Base-by-base conservation (phyloP, 2,797 vertebrate genomes). In the Acanthurus lineatus region DNA sequence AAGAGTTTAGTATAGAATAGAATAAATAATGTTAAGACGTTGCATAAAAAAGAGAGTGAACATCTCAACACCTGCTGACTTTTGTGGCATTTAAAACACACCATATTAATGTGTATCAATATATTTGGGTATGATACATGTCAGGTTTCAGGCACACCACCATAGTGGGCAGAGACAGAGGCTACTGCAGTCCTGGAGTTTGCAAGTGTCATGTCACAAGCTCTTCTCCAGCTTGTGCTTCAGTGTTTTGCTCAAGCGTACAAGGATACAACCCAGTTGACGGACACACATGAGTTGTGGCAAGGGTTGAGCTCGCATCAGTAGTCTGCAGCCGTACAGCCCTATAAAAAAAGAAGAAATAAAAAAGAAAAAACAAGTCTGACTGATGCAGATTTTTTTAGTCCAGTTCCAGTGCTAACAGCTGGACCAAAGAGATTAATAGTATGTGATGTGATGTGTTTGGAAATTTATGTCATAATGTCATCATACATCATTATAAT, bases 261-360 rank as follows among this genome's bases (percentile, higher is more conserved):
- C 32, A 45, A 35, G 20, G 54, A 35, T 56, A 16, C 42, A 19
- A 15, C 69, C 59, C 52, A 15, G 35, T 2, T 10, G 63, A 81
- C 58, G 48, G 59, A 58, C 52, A 56, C 40, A 51, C 45, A 57
- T 19, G 45, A 75, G 59, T 17, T 74, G 56, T 56, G 67, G 62
- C 40, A 67, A 9, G 9, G 15, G 63, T 53, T 68, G 35, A 54
- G 48, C 25, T 73, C 76, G 63, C 68, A 40, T 76, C 74, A 65
- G 28, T 49, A 22, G 59, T 62, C 42, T 80, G 52, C 52, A 6
- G n/a, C 49, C 58, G 62, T 59, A 40, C 32, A 67, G 72, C 56
- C 11, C 4, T 61, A 42, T 51, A 32, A 32, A 32, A 32, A 32
- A 32, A 32, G 4, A 32, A 32, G 28, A 32, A 32, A 32, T 32